Base-by-base conservation (phyloP, 2,113 vertebrate species). In the Ammospiza caudacuta region DNA sequence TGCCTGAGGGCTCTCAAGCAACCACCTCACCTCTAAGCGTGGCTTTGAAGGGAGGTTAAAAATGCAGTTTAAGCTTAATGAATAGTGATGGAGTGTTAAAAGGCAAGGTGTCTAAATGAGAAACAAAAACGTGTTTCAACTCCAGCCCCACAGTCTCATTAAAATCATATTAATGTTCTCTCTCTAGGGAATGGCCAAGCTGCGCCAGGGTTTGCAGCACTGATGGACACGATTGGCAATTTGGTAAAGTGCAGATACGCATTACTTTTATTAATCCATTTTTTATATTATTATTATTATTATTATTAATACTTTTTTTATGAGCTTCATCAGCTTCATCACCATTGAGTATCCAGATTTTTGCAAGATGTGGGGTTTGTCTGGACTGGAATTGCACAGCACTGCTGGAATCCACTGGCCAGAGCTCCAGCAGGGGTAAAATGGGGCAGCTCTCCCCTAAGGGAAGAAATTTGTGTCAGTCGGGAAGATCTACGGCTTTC, bases 1-100 rank as follows among this genome's bases (percentile, higher is more conserved):
- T 95, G 68, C 80, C 89, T 37, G 61, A 80, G 75, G 85, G 72
- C 63, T 86, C 83, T 80, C 15, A 13, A 54, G 82, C 80, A 90
- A 46, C 67, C 63, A 25, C 43, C 58, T 95, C 55, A 58, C 55
- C 82, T 90, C 35, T n/a, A 83, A 78, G 4, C 9, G 1, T 9
- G 2, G 47, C 18, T 61, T 91, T 73, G 44, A 84, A 25, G 19
- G 18, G 69, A 94, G 89, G 94, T 84, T 82, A 84, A 94, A 96
- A 77, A 90, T 18, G 80, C 89, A 22, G 44, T 83, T 93, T 90
- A 62, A 90, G 16, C 37, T n/a, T 92, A 89, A 89, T 94, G 86
- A 91, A 69, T 64, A 75, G 49, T 52, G 87, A 72, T 86, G 86
- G 79, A 31, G 24, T 57, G 74, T 57, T 95, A 79, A 85, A 72